Evolutionary conservation across 64 coral and sea anemone species (phyloP), one percentile per base, ranked within the genome.

Genomic region (Cladopsammia gracilis): DNA sequence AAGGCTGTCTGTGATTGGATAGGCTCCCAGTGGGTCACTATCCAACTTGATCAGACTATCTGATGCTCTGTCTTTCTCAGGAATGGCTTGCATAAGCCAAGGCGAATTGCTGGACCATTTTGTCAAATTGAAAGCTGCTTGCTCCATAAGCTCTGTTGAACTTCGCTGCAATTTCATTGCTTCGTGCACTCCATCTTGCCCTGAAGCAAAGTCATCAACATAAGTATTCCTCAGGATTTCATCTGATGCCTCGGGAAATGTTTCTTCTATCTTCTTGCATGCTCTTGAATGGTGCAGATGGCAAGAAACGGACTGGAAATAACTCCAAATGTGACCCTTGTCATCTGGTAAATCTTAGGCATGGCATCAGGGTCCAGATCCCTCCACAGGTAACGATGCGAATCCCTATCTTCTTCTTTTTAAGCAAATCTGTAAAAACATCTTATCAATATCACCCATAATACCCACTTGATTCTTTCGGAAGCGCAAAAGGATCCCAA

Each of bases 251-350:
- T 51, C 85, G 50, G 48, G 85, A 15, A 70, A 87, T 72, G 51
- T 54, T 71, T 60, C 70, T 75, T 58, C 43, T 25, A 74, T 11
- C 52, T 24, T 20, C 23, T 74, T 4, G 26, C 85, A 87, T 87
- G 85, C 43, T 87, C 62, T 26, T 72, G 67, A 58, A 26, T 87
- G 7, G 85, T 87, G 24, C 64, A 25, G 14, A 87, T 87, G 11
- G 85, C 85, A 71, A 70, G 51, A 10, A 53, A 62, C 2, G 81
- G 81, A 85, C 81, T 83, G 8, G 25, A 53, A 67, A 70, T 58
- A 67, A 67, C 83, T 67, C 83, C 83, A 86, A 86, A 86, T 43
- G 85, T 69, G 7, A 87, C 64, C 51, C 85, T 87, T 58, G 85
- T 87, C 85, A 87, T 71, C 52, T 67, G 18, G 48, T 73, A 73